phyloP scores from a whole-genome alignment of 2,888 invertebrate species.

The Alsophila aescularia region DNA sequence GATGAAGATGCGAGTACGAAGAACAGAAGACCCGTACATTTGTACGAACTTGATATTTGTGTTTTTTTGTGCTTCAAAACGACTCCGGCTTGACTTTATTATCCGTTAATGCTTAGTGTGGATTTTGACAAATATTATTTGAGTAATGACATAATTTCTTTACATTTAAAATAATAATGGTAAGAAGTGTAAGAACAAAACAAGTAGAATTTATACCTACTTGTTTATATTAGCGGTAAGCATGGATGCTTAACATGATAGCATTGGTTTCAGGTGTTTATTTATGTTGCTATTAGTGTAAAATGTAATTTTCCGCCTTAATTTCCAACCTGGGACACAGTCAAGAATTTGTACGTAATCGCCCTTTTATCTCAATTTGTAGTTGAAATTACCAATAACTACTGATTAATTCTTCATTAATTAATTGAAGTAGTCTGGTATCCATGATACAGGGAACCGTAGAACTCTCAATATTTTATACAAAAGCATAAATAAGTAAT shows the following conservation, averaged over 20 bases:
- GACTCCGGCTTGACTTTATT: conserved; percentile 15
- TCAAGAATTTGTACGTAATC: neutral
- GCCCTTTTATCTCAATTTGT: too few species aligned
- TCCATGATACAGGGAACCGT: conserved; percentile 11
- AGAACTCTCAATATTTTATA: neutral
- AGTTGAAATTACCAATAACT: too few species aligned
- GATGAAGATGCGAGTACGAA: conserved; percentile 8
- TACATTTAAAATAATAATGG: neutral
- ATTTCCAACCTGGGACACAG: neutral
- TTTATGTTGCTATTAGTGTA: conserved; percentile 3
- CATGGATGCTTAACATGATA: neutral
- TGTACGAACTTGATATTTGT: conserved; percentile 11
- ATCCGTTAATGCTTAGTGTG: conserved; percentile 8
- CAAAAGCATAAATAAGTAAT: neutral
- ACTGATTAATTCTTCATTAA: too few species aligned
- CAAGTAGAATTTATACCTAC: neutral
- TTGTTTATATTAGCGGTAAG: neutral
- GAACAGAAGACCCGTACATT: conserved; percentile 14
- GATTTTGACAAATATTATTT: neutral
- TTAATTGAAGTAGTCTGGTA: neutral
- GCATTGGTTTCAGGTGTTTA: neutral
- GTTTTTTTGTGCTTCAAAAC: conserved; percentile 19
- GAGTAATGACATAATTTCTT: neutral
- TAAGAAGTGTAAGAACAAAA: neutral
- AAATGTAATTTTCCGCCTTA: neutral